These are phyloP conservation scores for Sorex araneus DNA, from an alignment of 2,113 vertebrate genomes.

Conservation along the genomic window DNA sequence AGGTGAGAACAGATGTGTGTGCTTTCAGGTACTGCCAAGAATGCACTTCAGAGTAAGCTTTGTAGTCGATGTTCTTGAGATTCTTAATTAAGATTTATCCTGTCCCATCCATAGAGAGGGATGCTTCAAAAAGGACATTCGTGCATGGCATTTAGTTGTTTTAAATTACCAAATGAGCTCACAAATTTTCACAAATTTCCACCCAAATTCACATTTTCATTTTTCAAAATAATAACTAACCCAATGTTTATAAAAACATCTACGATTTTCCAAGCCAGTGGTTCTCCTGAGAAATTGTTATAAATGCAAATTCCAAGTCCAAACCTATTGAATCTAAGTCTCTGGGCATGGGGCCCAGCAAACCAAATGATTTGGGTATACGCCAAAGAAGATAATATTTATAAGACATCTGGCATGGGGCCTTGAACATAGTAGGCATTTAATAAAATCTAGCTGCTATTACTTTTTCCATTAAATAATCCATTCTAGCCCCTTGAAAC, in stretches of 20 bases:
- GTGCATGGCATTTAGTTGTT: not conserved
- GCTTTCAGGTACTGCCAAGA: not conserved
- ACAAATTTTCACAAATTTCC: slow-evolving; percentile 51
- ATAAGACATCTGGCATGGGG: not conserved
- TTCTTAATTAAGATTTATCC: slow-evolving; percentile 45
- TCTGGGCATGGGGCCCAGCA: slow-evolving; percentile 39
- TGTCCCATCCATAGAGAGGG: not conserved
- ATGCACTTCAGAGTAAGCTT: not conserved
- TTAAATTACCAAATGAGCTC: slow-evolving; percentile 47
- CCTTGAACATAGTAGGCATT: slow-evolving; percentile 48
- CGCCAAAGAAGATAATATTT: slow-evolving; percentile 41
- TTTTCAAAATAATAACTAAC: slow-evolving; percentile 65
- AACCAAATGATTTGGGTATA: not conserved
- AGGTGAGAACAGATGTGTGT: not conserved
- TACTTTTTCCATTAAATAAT: not conserved
- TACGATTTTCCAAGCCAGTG: slow-evolving; percentile 44
- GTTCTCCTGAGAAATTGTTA: slow-evolving; percentile 52
- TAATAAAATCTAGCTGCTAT: slow-evolving; percentile 52
- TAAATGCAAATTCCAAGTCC: slow-evolving; percentile 47
- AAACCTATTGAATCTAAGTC: slow-evolving; percentile 14
- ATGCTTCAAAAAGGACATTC: slow-evolving; percentile 2
- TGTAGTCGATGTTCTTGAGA: not conserved
- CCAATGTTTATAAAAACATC: not conserved
- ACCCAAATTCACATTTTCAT: slow-evolving; percentile 12
- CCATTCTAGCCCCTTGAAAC: not conserved